Base-by-base conservation (phyloP, 2,888 invertebrate species). In the Eristalis tenax region DNA sequence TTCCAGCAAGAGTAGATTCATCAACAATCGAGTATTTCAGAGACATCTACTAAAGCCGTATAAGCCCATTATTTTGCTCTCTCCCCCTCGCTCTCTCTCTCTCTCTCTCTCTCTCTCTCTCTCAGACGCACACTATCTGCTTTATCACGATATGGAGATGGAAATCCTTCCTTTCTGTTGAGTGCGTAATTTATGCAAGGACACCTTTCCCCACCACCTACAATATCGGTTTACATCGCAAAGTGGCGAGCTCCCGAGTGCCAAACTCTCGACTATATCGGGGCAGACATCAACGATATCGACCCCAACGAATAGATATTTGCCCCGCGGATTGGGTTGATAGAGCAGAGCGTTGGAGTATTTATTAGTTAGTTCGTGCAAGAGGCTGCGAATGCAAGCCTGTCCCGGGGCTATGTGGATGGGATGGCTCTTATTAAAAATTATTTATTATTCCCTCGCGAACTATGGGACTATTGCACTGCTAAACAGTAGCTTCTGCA, bases 161-260 rank as follows among this genome's bases (percentile, higher is more conserved):
- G 73, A 35, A 50, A 76, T 85, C 57, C 59, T 35, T 63, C 13
- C 68, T 59, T 18, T 2, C 68, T 65, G 40, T 26, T 40, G 82
- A 64, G 22, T 82, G 82, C 63, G 83, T 86, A 73, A 83, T 82
- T 86, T 74, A 86, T 86, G 35, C 77, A 69, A 82, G 59, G 32
- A 74, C 66, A 85, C 76, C 76, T 73, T 63, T 74, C 59, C 80
- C 66, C 56, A 43, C n/a, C 32, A 76, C 68, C 59, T 26, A 63
- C 28, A 73, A 22, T 23, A 71, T 70, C 68, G 28, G 35, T 61
- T 6, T 28, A 32, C 50, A 73, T 82, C 57, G 57, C 66, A 28
- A 40, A 40, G 28, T 74, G 18, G 13, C 78, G 65, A 70, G 70
- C 70, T 73, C 73, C 69, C 74, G 2, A 26, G 10, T n/a, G n/a